Percentiles rank a stretch among this genome's conserved stretches.
Conservation (phyloP, 2,888 invertebrate species). For the Gibbula magus region DNA sequence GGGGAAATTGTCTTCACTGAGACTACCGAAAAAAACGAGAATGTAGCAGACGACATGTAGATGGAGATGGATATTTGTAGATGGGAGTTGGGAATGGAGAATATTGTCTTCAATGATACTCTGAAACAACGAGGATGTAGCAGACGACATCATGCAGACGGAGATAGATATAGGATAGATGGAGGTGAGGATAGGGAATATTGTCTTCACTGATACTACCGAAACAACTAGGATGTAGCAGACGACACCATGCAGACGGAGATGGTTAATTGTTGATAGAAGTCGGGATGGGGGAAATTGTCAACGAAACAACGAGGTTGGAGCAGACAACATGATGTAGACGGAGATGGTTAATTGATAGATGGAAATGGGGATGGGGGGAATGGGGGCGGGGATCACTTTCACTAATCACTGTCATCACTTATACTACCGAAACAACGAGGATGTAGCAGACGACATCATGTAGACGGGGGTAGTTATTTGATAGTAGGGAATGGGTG, state of each 20-base stretch:
- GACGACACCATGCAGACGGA: slow-evolving; percentile 81
- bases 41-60: slow-evolving; percentile 77
- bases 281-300: no score
- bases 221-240: neutral
- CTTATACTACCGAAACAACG: neutral
- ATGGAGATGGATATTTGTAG: slow-evolving; percentile 52
- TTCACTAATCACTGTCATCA: slow-evolving; percentile 35
- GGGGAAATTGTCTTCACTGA: no score
- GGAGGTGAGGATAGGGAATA: slow-evolving; percentile 51
- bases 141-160: slow-evolving; percentile 81
- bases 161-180: slow-evolving; percentile 75
- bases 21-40: no score
- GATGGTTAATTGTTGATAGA: no score
- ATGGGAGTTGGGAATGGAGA: slow-evolving; percentile 53
- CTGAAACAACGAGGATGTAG: neutral
- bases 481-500: no score
- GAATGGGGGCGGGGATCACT: slow-evolving; percentile 50
- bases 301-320: no score
- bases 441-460: slow-evolving; percentile 75
- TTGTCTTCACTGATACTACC: slow-evolving; percentile 30
- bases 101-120: slow-evolving; percentile 34
- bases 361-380: slow-evolving; percentile 52
- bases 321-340: no score
- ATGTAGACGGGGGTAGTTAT: slow-evolving; percentile 76
- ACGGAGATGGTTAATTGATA: slow-evolving; percentile 77